Evolutionary conservation across 2,888 invertebrate genomes (phyloP), one percentile per base, ranked within the genome.

Genomic region (Galeruca laticollis): DNA sequence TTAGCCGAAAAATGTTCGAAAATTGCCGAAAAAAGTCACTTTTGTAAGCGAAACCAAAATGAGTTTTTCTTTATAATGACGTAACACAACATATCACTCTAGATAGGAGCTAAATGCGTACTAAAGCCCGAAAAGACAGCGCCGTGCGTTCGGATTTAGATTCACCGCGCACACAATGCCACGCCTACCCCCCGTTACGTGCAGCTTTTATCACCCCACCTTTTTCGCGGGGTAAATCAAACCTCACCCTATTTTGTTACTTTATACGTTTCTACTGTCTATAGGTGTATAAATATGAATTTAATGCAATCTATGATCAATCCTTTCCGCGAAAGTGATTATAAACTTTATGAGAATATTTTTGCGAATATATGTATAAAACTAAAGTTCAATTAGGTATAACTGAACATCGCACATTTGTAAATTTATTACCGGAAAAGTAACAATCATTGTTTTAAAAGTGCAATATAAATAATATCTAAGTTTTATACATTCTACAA

Each of bases 11-110:
- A 71, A 49, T 68, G 65, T 72, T 68, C 66, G 63, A 71, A 57
- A 83, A 81, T 79, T 78, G 84, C 84, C 84, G 84, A 84, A 77
- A 84, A 83, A 81, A 82, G 84, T 85, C 84, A 84, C 84, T 85
- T 84, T 83, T 82, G 83, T 82, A 83, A 84, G 84, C 84, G 84
- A 84, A 85, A 85, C 84, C 83, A 85, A 85, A 85, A 84, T 84
- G 80, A 82, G 81, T 83, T 85, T 85, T 84, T 85, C 84, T 80
- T 83, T 82, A 83, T 84, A 85, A 86, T 84, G 85, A 85, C 84
- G 85, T 86, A 85, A 86, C 85, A 84, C 84, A 85, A 85, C 85
- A 85, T 85, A 85, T 84, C 86, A 85, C 85, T 84, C 85, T 83
- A 84, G 84, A 84, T 84, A 84, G 85, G 84, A 84, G 84, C 84